phyloP scores from a whole-genome alignment of 92 coral and sea anemone species.

The Hydrozoanthus gracilis region DNA sequence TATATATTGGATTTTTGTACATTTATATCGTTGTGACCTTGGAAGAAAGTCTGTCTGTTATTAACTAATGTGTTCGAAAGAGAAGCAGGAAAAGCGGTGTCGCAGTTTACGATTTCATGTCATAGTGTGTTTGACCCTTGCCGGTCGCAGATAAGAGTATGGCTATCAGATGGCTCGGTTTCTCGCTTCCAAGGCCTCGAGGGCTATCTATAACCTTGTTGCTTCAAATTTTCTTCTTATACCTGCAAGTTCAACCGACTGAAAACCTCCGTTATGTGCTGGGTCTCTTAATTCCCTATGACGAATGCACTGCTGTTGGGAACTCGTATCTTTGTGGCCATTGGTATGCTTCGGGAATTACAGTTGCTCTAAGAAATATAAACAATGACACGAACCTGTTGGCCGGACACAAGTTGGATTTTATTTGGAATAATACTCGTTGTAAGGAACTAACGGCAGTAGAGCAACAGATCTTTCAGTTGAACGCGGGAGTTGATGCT shows the following conservation, averaged over 20 bases:
- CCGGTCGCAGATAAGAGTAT: neutral
- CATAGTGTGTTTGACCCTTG: neutral
- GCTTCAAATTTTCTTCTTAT: neutral
- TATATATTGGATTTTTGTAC: too few relatives aligned
- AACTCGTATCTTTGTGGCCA: constrained; percentile 52
- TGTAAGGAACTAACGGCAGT: constrained; percentile 66
- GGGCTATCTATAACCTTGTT: neutral
- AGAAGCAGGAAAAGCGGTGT: neutral
- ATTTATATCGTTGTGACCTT: too few relatives aligned
- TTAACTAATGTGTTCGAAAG: neutral
- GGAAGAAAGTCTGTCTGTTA: too few relatives aligned
- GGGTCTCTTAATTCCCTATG: constrained; percentile 56
- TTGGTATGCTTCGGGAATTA: constrained; percentile 66
- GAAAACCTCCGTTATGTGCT: constrained; percentile 42
- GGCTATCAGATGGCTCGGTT: constrained; percentile 11
- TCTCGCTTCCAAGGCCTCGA: neutral
- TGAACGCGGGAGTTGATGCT: constrained; percentile 64
- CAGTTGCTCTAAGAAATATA: constrained; percentile 63
- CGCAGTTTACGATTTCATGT: too few relatives aligned
- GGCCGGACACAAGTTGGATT: constrained; percentile 55
- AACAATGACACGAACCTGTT: constrained; percentile 51
- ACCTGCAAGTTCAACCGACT: constrained; percentile 3
- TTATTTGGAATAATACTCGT: constrained; percentile 65
- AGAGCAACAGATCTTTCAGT: constrained; percentile 63
- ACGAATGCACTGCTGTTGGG: constrained; percentile 21